These are phyloP conservation scores for Hylomyscus alleni DNA, from an alignment of 2,797 vertebrate species.

Conservation along the genomic window DNA sequence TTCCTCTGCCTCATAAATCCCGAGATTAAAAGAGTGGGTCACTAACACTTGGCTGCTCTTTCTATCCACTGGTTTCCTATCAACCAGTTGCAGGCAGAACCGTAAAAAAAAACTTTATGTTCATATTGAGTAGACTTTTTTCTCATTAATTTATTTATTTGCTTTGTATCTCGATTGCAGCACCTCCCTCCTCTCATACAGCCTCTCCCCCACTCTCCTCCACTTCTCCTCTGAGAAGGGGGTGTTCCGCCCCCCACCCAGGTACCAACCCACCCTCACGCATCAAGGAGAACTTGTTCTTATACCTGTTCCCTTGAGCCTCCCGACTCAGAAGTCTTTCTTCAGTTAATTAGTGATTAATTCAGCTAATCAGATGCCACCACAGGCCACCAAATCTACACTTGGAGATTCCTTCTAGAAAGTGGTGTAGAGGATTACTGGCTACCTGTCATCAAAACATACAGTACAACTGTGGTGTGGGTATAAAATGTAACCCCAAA, in stretches of 20 bases:
- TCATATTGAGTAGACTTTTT: not conserved
- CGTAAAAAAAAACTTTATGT: not conserved
- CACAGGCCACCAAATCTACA: not conserved
- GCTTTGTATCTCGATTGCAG: not conserved
- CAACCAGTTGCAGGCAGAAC: not conserved
- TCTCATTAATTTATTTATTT: not conserved
- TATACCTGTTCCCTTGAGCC: not conserved
- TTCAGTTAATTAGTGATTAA: not conserved
- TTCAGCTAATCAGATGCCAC: not conserved
- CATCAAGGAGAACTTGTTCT: too few relatives aligned
- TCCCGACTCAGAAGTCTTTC: not conserved
- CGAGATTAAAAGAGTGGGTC: not conserved
- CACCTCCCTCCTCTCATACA: too few relatives aligned
- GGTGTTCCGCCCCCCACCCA: too few relatives aligned
- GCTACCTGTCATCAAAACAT: not conserved
- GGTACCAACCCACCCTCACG: too few relatives aligned
- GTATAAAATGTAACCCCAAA: not conserved
- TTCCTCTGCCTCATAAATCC: not conserved
- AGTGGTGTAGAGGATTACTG: rapidly evolving
- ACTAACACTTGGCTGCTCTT: not conserved
- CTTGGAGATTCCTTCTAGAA: not conserved
- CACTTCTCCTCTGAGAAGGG: not conserved
- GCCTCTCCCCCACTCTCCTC: not conserved
- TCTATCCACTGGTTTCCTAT: not conserved
- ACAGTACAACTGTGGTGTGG: not conserved